Conservation (phyloP, 2,888 invertebrate genomes). For the Lacanobia wlatinum region DNA sequence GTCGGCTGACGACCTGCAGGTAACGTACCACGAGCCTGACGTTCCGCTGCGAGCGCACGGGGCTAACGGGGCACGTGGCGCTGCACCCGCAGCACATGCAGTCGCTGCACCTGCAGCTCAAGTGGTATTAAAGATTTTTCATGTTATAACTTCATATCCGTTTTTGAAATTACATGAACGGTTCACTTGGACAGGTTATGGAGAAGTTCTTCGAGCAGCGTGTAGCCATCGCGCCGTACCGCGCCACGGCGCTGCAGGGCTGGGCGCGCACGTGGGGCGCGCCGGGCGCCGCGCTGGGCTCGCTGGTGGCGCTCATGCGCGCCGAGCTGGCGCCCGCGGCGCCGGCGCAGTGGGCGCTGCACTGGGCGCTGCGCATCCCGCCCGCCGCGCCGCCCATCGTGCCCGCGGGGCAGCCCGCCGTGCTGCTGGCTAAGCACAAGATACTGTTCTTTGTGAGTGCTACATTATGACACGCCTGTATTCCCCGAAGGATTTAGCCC, state of each 20-base stretch:
- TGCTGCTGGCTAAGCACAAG: constrained; percentile 96
- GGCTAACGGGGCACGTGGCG: constrained; percentile 96
- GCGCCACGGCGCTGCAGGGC: constrained; percentile 96
- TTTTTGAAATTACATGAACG: neutral
- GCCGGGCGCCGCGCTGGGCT: constrained; percentile 96
- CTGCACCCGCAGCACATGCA: constrained; percentile 97
- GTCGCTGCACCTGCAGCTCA: constrained; percentile 94
- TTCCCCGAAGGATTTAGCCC: neutral
- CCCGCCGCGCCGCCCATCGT: constrained; percentile 97
- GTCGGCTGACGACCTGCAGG: constrained; percentile 96
- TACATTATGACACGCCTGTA: neutral
- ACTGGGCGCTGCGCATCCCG: constrained; percentile 98
- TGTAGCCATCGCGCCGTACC: constrained; percentile 97
- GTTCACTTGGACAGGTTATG: constrained; percentile 91
- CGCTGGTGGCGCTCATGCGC: constrained; percentile 97
- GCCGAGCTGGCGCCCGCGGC: constrained; percentile 91
- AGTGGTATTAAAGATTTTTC: too few species aligned
- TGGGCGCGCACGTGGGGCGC: constrained; percentile 96
- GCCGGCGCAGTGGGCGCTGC: constrained; percentile 95
- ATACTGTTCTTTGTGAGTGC: constrained; percentile 97
- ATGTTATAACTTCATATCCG: too few species aligned
- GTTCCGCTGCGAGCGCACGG: constrained; percentile 95
- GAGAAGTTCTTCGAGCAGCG: constrained; percentile 98
- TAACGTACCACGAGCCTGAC: constrained; percentile 88
- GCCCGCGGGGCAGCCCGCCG: constrained; percentile 97